Evolutionary conservation across 2,888 invertebrate genomes (phyloP), one percentile per base, ranked within the genome.

Genomic region (Laothoe populi): DNA sequence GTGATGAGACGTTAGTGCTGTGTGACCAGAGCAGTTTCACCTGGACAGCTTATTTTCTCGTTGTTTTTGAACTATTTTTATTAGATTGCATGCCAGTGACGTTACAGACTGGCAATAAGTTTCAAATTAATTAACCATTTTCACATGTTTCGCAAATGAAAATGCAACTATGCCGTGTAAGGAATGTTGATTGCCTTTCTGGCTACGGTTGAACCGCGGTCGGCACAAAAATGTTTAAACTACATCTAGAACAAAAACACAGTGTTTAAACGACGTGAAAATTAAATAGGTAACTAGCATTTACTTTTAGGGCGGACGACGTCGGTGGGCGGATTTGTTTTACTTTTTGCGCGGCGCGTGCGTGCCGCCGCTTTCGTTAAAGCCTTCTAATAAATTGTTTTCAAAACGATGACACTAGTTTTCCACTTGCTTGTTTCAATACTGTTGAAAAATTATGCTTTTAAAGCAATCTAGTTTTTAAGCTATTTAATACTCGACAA

Each of bases 361-460:
- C 79, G 82, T 84, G 82, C 76, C 71, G 62, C 65, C 67, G 81
- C 79, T 70, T 84, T 74, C 71, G 74, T 80, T 78, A 73, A 69
- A 75, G 66, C 70, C 67, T 70, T 48, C 64, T 66, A 67, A 72
- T 71, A 75, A 75, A 75, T 70, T 73, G 65, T 78, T 78, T 78
- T 73, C 69, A 75, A 81, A 76, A 73, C 68, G 70, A 75, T 72
- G 69, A 64, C 65, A 68, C 74, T 78, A 73, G 75, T 72, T 73
- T 70, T 60, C 66, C 63, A 60, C 65, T 69, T n/a, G n/a, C n/a
- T n/a, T n/a, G n/a, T n/a, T n/a, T n/a, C n/a, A n/a, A n/a, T n/a
- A n/a, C n/a, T n/a, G n/a, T n/a, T n/a, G n/a, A n/a, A n/a, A n/a
- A n/a, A n/a, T n/a, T n/a, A n/a, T n/a, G n/a, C n/a, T n/a, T n/a